Conservation (phyloP, 2,888 invertebrate species). For the Dorcus hopei region DNA sequence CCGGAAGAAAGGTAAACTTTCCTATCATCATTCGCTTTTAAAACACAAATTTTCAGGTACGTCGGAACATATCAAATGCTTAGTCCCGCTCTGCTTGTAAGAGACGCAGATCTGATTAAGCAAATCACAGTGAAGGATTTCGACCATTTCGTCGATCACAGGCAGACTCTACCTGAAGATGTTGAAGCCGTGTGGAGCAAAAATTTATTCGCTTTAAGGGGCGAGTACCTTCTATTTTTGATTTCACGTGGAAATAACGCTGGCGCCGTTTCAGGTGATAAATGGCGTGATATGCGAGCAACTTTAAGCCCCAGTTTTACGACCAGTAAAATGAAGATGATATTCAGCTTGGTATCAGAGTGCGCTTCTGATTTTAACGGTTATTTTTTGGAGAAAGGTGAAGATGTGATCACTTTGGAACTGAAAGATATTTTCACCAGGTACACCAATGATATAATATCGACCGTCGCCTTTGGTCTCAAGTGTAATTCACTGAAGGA, state of each 20-base stretch:
- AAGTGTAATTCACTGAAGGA: slow-evolving; percentile 55
- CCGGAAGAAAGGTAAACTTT: not conserved
- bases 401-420: slow-evolving; percentile 38
- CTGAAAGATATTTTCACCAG: slow-evolving; percentile 50
- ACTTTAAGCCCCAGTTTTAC: slow-evolving; percentile 47
- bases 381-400: slow-evolving; percentile 28
- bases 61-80: slow-evolving; percentile 29
- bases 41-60: slow-evolving; percentile 25
- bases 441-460: slow-evolving; percentile 56
- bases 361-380: slow-evolving; percentile 28
- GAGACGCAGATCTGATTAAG: slow-evolving; percentile 40
- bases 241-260: slow-evolving; percentile 1
- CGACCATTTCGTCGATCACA: slow-evolving; percentile 44
- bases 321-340: slow-evolving; percentile 42
- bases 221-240: slow-evolving; percentile 15
- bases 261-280: slow-evolving; percentile 24
- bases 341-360: slow-evolving; percentile 35
- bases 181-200: slow-evolving; percentile 26
- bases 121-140: slow-evolving; percentile 44
- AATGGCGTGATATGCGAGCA: slow-evolving; percentile 45
- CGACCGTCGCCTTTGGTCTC: slow-evolving; percentile 53
- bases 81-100: slow-evolving; percentile 26
- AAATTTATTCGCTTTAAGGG: slow-evolving; percentile 24
- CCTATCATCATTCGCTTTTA: not conserved
- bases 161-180: slow-evolving; percentile 29